Percentiles rank a stretch among this genome's conserved stretches.
These are phyloP conservation scores for Zaprionus taronus DNA, from an alignment of 1,140 invertebrate genomes.

Conservation along the genomic window DNA sequence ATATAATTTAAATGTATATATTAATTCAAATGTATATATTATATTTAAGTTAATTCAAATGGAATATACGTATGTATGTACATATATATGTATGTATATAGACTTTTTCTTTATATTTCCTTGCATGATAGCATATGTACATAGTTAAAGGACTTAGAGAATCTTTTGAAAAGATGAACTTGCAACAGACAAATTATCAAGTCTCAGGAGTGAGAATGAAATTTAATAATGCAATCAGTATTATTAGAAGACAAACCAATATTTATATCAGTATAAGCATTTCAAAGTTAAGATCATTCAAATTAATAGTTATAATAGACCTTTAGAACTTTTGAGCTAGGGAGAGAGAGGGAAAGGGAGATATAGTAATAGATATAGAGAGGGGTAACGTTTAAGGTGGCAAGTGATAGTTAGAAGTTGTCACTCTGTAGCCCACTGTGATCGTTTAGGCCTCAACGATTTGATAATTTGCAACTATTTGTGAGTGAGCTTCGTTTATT, in stretches of 20 bases:
- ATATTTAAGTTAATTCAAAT: too few species aligned
- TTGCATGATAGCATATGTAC: too few species aligned
- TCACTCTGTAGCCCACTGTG: not conserved
- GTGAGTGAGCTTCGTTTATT: constrained; percentile 20
- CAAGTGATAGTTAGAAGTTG: not conserved
- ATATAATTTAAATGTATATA: too few species aligned
- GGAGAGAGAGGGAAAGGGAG: not conserved
- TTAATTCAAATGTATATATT: too few species aligned
- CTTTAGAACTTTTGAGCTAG: too few species aligned
- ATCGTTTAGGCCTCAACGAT: constrained; percentile 13
- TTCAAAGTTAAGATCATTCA: not conserved
- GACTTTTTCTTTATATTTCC: too few species aligned
- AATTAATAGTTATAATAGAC: not conserved
- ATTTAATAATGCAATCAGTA: not conserved
- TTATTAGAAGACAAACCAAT: not conserved
- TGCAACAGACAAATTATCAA: too few species aligned
- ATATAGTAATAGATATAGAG: not conserved
- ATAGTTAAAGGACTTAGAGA: too few species aligned
- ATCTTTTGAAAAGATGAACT: too few species aligned
- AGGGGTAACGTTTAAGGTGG: not conserved
- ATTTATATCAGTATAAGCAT: not conserved
- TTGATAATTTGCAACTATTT: constrained; percentile 44
- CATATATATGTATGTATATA: too few species aligned
- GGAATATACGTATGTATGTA: too few species aligned
- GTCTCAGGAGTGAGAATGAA: too few species aligned